Evolutionary conservation across 1,140 invertebrate species (phyloP), one percentile per base, ranked within the genome.

Genomic region (Drosophila subobscura): DNA sequence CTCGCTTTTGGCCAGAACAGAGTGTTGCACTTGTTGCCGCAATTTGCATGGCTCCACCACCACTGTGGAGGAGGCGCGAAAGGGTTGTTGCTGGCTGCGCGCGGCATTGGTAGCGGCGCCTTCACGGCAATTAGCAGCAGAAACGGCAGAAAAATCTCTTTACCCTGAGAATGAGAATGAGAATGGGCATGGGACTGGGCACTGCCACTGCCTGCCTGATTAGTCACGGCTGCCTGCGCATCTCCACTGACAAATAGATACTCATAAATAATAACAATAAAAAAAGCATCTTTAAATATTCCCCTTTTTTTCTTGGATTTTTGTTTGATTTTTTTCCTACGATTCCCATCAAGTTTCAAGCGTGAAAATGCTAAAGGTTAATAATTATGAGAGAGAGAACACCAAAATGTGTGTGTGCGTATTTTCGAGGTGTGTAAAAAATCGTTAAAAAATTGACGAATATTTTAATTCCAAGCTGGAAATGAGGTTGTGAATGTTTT

Each of bases 351-450:
- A 78, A 40, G 54, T 54, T 37, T 64, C 77, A 81, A 74, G 81
- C 83, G 81, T 86, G 81, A 86, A 86, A 86, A 86, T 86, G 81
- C 66, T 88, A 86, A 86, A 86, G 81, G 81, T 86, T 81, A 88
- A 86, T 88, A 86, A 88, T 88, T 81, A 86, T 66, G 81, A 77
- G 54, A 44, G 54, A 45, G 50, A 59, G 51, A 50, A 50, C 33
- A 55, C 37, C 40, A 60, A 45, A 49, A 66, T 45, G 2, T 65
- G 1, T 14, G 8, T 16, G 27, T 40, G 14, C 5, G 59, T 50
- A 8, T 33, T 8, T 33, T 37, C 33, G 33, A 37, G 33, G 52
- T 66, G 67, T 65, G 50, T 67, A 77, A 57, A 66, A 65, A 80
- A 79, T 85, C 51, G 66, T 61, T 58, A 86, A 64, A 84, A 80